Evolutionary conservation across 92 coral and sea anemone genomes (phyloP).

Genomic region (Montipora capitata): DNA sequence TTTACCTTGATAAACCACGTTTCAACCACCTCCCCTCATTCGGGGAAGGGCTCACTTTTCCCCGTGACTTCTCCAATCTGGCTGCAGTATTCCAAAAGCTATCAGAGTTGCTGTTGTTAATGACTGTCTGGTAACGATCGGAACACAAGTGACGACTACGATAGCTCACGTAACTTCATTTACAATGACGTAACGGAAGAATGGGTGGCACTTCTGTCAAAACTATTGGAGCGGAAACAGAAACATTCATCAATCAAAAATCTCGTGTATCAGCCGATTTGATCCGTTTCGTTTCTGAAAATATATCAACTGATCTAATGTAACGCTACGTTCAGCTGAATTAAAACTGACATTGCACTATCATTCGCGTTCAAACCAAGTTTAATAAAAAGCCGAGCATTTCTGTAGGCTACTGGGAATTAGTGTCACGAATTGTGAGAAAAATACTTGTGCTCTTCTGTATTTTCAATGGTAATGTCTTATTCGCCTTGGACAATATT

Average conservation of each 20-base stretch:
- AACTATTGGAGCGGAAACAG: background rate
- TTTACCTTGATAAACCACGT: conserved; percentile 81
- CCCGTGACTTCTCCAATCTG: conserved; percentile 61
- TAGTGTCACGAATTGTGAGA: too few relatives aligned
- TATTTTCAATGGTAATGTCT: too few relatives aligned
- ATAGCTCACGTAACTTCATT: conserved; percentile 2
- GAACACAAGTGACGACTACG: background rate
- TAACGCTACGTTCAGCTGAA: too few relatives aligned
- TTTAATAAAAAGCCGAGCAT: too few relatives aligned
- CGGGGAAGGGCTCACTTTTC: conserved; percentile 50
- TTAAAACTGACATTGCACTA: too few relatives aligned
- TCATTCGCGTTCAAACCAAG: too few relatives aligned
- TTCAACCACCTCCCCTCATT: conserved; percentile 70
- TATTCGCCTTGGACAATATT: too few relatives aligned
- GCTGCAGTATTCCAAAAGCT: conserved; percentile 12
- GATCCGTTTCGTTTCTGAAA: too few relatives aligned
- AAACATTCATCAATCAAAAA: background rate
- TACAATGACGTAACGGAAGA: conserved; percentile 19
- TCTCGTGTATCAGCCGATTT: too few relatives aligned
- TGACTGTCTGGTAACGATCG: background rate
- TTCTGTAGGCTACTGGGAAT: too few relatives aligned
- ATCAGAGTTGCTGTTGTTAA: background rate
- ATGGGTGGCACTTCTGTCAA: background rate
- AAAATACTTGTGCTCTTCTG: too few relatives aligned
- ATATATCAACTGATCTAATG: too few relatives aligned